phyloP scores from a whole-genome alignment of 37 sponge, comb jelly and placozoan species.

The Petrosia ficiformis region DNA sequence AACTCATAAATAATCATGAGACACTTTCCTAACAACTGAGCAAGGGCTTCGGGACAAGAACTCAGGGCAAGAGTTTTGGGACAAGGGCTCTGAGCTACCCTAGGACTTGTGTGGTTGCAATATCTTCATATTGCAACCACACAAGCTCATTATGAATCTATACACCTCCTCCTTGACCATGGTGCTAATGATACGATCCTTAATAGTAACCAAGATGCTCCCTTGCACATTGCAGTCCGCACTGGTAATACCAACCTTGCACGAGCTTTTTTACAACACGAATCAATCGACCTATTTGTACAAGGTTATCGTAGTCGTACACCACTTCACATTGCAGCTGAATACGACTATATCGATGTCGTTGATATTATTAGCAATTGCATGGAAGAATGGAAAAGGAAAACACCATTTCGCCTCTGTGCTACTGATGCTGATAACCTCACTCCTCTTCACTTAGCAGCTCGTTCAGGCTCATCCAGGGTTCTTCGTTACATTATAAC shows the following conservation, averaged over 20 bases:
- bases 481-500: conserved; percentile 57
- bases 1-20: no score
- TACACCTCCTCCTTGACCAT: conserved; percentile 45
- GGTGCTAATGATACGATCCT: conserved; percentile 49
- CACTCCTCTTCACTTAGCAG: conserved; percentile 74
- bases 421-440: conserved; percentile 63
- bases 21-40: no score
- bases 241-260: conserved; percentile 33
- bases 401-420: conserved; percentile 54
- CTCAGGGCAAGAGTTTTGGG: no score
- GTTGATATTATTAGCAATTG: conserved; percentile 5
- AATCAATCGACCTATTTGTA: conserved; percentile 23
- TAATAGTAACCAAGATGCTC: conserved; percentile 40
- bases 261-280: conserved; percentile 29
- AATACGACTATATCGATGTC: conserved; percentile 56
- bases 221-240: conserved; percentile 68
- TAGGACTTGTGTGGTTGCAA: no score
- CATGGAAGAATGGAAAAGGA: background rate
- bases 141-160: conserved; percentile 24
- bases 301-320: conserved; percentile 53
- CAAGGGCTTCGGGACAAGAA: no score
- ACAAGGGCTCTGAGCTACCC: no score
- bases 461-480: conserved; percentile 57
- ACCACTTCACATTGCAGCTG: conserved; percentile 68
- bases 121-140: conserved; percentile 67